A percentile compares a stretch with the other conserved stretches of the same genome.
Conservation (phyloP, 2,797 vertebrate genomes). For the Labeo calbasu region DNA sequence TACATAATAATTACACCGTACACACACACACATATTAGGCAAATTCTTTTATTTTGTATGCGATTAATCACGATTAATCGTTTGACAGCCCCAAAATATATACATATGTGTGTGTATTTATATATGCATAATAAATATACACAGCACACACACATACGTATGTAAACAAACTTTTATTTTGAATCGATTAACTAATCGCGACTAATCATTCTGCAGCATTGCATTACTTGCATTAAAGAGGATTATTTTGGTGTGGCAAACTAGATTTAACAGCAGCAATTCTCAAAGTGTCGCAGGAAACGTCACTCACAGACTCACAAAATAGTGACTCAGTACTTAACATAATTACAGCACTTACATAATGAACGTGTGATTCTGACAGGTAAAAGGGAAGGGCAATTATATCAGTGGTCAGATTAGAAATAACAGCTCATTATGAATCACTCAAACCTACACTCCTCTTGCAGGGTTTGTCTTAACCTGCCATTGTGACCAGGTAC, state of each 20-base stretch:
- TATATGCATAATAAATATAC: no score
- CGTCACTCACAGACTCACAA: neutral
- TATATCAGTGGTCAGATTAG: slow-evolving; percentile 18
- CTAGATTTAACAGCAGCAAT: neutral
- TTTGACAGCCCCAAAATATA: no score
- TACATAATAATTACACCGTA: no score
- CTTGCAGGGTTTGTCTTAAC: slow-evolving; percentile 11
- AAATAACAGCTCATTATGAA: neutral
- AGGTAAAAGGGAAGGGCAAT: slow-evolving; percentile 34
- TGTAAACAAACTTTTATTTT: no score
- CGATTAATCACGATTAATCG: no score
- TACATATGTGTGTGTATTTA: no score
- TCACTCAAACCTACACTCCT: slow-evolving; percentile 14
- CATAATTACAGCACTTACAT: neutral
- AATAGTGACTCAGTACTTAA: slow-evolving; percentile 3
- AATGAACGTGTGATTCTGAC: neutral
- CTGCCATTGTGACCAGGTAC: slow-evolving; percentile 28
- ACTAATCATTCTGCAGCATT: no score
- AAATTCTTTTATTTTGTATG: no score
- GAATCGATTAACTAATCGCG: no score
- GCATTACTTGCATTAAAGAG: neutral
- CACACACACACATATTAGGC: no score
- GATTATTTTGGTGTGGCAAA: slow-evolving; percentile 2
- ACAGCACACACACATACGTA: no score
- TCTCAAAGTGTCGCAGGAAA: neutral